phyloP scores from a whole-genome alignment of 2,797 vertebrate species.

The Cheirogaleus major region DNA sequence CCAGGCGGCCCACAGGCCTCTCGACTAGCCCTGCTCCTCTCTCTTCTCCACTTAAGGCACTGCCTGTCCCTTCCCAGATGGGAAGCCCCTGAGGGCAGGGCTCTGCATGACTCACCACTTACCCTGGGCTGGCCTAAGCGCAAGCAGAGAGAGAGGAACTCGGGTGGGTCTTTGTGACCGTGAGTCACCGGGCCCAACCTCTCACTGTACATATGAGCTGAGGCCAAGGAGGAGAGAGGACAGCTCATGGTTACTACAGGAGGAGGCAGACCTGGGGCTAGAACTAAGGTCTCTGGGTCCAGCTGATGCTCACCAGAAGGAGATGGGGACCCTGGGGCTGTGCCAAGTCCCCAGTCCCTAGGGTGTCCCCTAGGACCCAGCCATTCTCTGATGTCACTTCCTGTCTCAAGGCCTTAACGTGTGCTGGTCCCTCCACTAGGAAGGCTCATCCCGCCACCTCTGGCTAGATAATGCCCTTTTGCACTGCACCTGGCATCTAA shows the following conservation, averaged over 20 bases:
- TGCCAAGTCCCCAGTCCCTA: not conserved
- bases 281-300: not conserved
- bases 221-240: not conserved
- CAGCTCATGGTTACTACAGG: not conserved
- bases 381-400: not conserved
- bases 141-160: slow-evolving; percentile 19
- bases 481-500: not conserved
- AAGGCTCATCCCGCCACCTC: not conserved
- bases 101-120: not conserved
- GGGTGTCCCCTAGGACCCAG: not conserved
- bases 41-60: not conserved
- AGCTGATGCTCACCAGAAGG: not conserved
- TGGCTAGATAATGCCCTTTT: not conserved
- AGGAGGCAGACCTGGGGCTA: not conserved
- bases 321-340: not conserved
- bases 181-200: not conserved
- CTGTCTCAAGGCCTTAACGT: not conserved
- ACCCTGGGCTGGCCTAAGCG: not conserved
- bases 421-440: not conserved
- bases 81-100: slow-evolving; percentile 3
- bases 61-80: not conserved
- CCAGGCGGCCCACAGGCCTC: not conserved
- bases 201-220: not conserved
- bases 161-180: not conserved
- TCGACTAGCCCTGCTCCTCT: not conserved